Conservation (phyloP, 2,888 invertebrate genomes). For the Hermaeophaga mercurialis region DNA sequence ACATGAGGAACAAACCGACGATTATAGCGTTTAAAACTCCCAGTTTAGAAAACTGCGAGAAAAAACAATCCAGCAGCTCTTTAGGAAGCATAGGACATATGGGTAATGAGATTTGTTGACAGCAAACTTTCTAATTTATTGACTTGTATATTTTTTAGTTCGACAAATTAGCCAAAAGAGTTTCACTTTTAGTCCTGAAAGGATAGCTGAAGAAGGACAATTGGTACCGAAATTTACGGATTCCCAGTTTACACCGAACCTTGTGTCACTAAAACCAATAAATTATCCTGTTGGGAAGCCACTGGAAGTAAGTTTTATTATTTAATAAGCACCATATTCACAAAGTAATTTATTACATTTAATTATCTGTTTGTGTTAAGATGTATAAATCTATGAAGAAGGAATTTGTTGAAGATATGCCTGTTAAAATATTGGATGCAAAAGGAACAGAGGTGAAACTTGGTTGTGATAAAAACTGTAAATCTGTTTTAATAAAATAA, state of each 20-base stretch:
- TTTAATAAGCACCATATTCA: not conserved
- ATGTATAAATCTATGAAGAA: not conserved
- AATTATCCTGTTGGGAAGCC: constrained; percentile 83
- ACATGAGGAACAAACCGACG: constrained; percentile 87
- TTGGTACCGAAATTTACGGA: constrained; percentile 49
- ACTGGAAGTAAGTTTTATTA: constrained; percentile 67
- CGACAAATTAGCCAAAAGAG: constrained; percentile 49
- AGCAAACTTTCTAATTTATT: not conserved
- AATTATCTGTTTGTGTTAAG: constrained; percentile 7
- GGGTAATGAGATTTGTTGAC: constrained; percentile 8
- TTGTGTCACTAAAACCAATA: constrained; percentile 51
- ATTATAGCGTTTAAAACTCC: constrained; percentile 88
- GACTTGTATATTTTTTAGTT: constrained; percentile 35
- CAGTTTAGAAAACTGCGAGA: constrained; percentile 72
- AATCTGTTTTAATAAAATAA: too few relatives aligned
- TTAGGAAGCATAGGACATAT: constrained; percentile 61
- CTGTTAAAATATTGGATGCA: constrained; percentile 23
- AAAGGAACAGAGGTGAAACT: constrained; percentile 44
- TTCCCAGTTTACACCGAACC: constrained; percentile 47
- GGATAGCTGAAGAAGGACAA: constrained; percentile 68
- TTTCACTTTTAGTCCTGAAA: constrained; percentile 58
- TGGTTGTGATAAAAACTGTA: not conserved
- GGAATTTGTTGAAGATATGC: constrained; percentile 30
- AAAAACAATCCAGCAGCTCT: constrained; percentile 62
- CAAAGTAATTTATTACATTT: too few relatives aligned